Base-by-base conservation (phyloP, 2,888 invertebrate genomes). In the Phymatocera aterrima region DNA sequence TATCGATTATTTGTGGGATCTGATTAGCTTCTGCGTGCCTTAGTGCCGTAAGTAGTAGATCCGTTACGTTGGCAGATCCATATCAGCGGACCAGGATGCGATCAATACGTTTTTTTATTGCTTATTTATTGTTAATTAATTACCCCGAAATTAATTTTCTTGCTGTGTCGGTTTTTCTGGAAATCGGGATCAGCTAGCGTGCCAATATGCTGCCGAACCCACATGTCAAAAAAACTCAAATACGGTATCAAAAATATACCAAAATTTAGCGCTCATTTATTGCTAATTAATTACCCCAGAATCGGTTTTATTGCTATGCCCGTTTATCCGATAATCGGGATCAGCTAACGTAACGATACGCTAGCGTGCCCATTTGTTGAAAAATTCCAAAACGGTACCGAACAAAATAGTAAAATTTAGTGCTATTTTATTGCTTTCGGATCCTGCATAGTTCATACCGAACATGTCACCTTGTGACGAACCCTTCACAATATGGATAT, bases 111-210 rank as follows among this genome's bases (percentile, higher is more conserved):
- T 46, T 68, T 68, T 68, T 68, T 24, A 68, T 68, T 68, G 65
- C 65, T 43, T 68, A 68, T 68, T 68, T 24, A 46, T 46, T 68
- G 68, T 43, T 68, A 43, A 68, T 68, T 68, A 68, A 68, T 68
- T 68, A 15, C 68, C n/a, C 43, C 24, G 15, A 24, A 68, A 68
- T 68, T 0, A 46, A 68, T 68, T 40, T 68, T 68, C 40, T 68
- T 68, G 68, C 68, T 43, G 10, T 21, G 28, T 12, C 68, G 43
- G 68, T 24, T 68, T 68, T 10, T 46, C 68, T 3, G 68, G 28
- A 64, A 68, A 68, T 64, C 68, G 46, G 68, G 68, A 46, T 68
- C 68, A 68, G 68, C 68, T 68, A 43, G 68, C 68, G 68, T 68
- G 24, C 18, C 43, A 46, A 43, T 40, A 40, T 12, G 68, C 68